Evolutionary conservation across 2,888 invertebrate species (phyloP), one percentile per base, ranked within the genome.

Genomic region (Hirtodrosophila cameraria): DNA sequence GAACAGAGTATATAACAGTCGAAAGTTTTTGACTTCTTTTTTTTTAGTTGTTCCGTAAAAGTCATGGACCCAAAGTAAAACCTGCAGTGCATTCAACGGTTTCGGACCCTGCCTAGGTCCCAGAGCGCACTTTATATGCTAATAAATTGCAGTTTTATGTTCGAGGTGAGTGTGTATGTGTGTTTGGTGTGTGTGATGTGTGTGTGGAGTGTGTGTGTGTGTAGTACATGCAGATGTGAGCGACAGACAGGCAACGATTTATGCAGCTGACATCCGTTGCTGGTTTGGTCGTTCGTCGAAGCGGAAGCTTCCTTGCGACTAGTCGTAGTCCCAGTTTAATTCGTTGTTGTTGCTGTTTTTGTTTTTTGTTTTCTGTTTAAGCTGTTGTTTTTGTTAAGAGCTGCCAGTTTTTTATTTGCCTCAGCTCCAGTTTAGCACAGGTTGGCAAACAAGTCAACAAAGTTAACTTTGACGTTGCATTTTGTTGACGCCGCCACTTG

Each of bases 91-190:
- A 58, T 54, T 61, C 61, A 50, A 39, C 61, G 52, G 54, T 48
- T 69, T 58, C 18, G 39, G 61, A 2, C 23, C 52, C 57, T 25
- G 53, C 33, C 36, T 45, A 66, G 41, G 54, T 67, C 48, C 23
- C 63, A 35, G 55, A 41, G 61, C 71, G 35, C 65, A 67, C 69
- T 82, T 82, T 79, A 70, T 75, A 83, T 78, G 82, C 86, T 87
- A 87, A 87, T 82, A 87, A 86, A 82, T 82, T 87, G 86, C 86
- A 87, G 69, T 83, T 87, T 82, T 82, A 87, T 82, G 80, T 69
- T 70, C 68, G 50, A 77, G 36, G 45, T 53, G 61, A 38, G 20
- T 23, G 11, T 30, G 33, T 48, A 38, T 16, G 7, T 25, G 12
- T 16, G 20, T 23, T 20, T 46, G 38, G 43, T 42, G 38, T 15